phyloP scores from a whole-genome alignment of 1,140 invertebrate genomes.

The Anastrepha ludens region DNA sequence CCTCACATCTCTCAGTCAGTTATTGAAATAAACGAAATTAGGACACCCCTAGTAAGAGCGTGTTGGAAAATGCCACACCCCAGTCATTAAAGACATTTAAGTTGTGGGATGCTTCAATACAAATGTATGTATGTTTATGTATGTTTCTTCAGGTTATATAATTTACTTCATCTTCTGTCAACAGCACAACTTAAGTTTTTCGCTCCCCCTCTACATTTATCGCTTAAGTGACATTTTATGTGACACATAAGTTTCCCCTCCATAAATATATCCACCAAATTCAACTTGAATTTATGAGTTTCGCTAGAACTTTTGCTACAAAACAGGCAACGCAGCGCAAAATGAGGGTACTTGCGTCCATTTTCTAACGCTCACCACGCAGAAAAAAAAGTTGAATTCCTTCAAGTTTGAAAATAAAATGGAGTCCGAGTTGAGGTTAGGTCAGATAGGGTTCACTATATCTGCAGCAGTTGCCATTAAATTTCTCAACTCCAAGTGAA shows the following conservation, averaged over 20 bases:
- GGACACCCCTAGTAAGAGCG: not conserved
- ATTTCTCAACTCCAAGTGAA: constrained; percentile 4
- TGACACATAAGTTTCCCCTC: not conserved
- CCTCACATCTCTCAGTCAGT: no score
- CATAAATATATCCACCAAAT: not conserved
- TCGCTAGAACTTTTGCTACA: not conserved
- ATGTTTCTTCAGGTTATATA: not conserved
- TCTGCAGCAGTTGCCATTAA: not conserved
- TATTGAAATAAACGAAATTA: not conserved
- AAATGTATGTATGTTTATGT: not conserved
- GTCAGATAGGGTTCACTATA: not conserved
- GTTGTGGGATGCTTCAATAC: not conserved
- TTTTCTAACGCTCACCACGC: not conserved
- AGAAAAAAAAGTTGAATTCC: not conserved
- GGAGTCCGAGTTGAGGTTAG: not conserved
- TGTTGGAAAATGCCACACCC: not conserved
- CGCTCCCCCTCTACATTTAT: not conserved
- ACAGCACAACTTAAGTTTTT: not conserved
- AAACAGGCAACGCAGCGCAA: not conserved
- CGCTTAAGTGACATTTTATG: constrained; percentile 33
- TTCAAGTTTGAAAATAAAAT: not conserved
- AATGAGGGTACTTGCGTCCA: not conserved
- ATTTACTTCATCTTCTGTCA: not conserved
- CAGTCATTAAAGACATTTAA: not conserved
- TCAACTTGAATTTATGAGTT: constrained; percentile 17